Evolutionary conservation across 1,140 invertebrate genomes (phyloP).

Genomic region (Drosophila grimshawi): DNA sequence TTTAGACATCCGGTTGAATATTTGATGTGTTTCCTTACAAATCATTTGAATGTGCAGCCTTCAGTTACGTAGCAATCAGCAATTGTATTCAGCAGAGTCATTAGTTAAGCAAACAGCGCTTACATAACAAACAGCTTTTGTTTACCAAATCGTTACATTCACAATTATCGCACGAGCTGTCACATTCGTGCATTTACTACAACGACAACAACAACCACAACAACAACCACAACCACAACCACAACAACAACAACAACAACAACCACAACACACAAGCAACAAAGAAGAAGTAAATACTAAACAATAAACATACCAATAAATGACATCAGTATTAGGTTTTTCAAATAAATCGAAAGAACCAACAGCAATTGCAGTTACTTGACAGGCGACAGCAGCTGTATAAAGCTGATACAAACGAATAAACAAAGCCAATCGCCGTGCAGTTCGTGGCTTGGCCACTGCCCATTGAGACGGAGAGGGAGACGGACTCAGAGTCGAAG

Average conservation of each 20-base stretch:
- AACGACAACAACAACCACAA: neutral
- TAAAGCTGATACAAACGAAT: neutral
- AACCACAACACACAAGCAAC: too few species aligned
- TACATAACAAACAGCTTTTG: conserved; percentile 35
- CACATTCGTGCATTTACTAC: conserved; percentile 36
- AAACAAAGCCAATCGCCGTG: conserved; percentile 55
- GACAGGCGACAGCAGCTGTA: conserved; percentile 40
- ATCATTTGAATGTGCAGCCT: neutral
- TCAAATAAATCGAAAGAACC: conserved; percentile 61
- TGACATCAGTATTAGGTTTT: conserved; percentile 62
- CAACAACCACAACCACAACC: neutral
- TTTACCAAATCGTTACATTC: conserved; percentile 34
- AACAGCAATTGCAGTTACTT: conserved; percentile 13
- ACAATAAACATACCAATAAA: conserved; percentile 71
- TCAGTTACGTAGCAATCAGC: conserved; percentile 5
- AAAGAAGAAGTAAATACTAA: conserved; percentile 54
- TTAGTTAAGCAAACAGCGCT: neutral
- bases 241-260: neutral
- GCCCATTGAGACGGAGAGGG: conserved; percentile 22
- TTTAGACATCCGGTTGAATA: neutral
- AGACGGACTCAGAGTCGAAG: neutral
- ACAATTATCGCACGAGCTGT: conserved; percentile 41
- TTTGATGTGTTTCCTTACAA: neutral
- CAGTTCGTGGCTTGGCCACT: conserved; percentile 40
- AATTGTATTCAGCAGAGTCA: neutral